A percentile compares a stretch with the other conserved stretches of the same genome.
These are phyloP conservation scores for Manis javanica DNA, from an alignment of 2,797 vertebrate genomes.

Conservation along the genomic window DNA sequence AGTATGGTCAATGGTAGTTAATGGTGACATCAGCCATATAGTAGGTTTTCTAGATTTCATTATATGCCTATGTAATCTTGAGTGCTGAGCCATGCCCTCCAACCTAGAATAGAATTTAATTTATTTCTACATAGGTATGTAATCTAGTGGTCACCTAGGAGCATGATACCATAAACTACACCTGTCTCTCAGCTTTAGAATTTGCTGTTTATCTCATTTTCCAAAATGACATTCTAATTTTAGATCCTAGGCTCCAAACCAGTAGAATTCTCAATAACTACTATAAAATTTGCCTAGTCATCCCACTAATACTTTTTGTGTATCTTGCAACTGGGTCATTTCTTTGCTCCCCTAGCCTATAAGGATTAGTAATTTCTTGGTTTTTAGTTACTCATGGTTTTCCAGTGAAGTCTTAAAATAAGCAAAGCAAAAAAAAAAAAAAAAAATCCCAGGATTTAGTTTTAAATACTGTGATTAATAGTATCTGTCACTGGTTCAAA, in stretches of 20 bases:
- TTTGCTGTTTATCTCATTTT: constrained; percentile 25
- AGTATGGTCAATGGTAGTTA: not conserved
- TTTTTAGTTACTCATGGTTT: constrained; percentile 26
- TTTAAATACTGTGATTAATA: constrained; percentile 25
- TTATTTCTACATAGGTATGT: not conserved
- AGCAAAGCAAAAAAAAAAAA: not conserved
- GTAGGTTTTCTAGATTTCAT: not conserved
- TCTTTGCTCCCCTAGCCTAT: not conserved
- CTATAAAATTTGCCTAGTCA: not conserved
- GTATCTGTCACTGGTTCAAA: constrained; percentile 50
- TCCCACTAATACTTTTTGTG: constrained; percentile 2
- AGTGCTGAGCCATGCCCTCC: not conserved
- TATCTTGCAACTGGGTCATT: not conserved
- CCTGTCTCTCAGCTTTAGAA: constrained; percentile 12
- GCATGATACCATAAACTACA: not conserved
- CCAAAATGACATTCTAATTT: constrained; percentile 54
- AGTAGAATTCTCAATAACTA: not conserved
- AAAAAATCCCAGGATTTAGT: not conserved
- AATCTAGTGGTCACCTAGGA: not conserved
- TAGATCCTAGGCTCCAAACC: not conserved
- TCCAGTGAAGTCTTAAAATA: not conserved
- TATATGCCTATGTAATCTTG: not conserved
- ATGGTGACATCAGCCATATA: not conserved
- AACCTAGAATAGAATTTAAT: constrained; percentile 19
- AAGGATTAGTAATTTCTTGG: constrained; percentile 30